Base-by-base conservation (phyloP, 2,797 vertebrate genomes). In the Sparidentex hasta region DNA sequence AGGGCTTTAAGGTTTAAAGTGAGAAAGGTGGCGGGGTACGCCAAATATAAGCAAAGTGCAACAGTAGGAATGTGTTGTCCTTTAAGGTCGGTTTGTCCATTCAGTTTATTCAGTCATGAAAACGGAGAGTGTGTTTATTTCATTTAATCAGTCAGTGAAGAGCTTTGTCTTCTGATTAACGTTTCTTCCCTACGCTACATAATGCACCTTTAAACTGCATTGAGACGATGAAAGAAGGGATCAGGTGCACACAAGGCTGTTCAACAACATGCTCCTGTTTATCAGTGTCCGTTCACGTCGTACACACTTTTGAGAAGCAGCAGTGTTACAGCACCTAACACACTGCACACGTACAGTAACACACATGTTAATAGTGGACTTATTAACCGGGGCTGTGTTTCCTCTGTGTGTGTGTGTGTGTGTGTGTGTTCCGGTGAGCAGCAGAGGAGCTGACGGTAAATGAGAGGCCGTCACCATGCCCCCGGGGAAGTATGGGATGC, bases 401-500 rank as follows among this genome's bases (percentile, higher is more conserved):
- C 64, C 17, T 38, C 7, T 88, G 51, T 78, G 47, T 64, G 48
- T 61, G 51, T 21, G 46, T 65, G 67, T 70, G 75, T 79, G 68
- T 87, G 62, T 9, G 46, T 63, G 67, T 73, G 63, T 88, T 85
- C 75, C 27, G 74, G 86, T 89, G 87, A 73, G 83, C 91, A 91
- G 73, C 88, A 71, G 93, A 88, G 94, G 92, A 93, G 91, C 93
- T 94, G 88, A 91, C 76, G 81, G 94, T 95, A 94, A 90, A 95
- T 87, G 89, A 96, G 93, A 89, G 96, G 92, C 94, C 75, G 90
- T 86, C 95, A 99, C 93, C 91, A 99, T 99, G 98, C 96, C 97
- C 93, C 97, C 97, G 2, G 97, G 98, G 94, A 97, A 97, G 88
- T 97, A 97, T 94, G 97, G 96, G 95, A 97, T 97, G 91, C 96